Percentiles rank a stretch among this genome's conserved stretches.
Evolutionary conservation across 2,888 invertebrate genomes (phyloP).

Genomic region (Dexiosoma caninum): DNA sequence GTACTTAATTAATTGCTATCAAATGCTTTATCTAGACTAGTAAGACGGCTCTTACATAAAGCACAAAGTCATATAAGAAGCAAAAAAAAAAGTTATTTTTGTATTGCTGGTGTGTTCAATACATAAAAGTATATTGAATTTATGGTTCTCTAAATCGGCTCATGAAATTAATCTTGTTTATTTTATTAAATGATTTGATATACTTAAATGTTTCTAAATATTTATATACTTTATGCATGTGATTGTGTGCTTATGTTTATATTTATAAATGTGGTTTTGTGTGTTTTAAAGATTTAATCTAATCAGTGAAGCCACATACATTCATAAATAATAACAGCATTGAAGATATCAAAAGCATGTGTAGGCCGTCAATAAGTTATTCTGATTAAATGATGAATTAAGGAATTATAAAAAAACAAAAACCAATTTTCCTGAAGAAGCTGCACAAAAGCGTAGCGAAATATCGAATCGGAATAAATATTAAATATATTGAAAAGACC

Average conservation of each 20-base stretch:
- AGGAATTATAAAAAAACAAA: slow-evolving; percentile 9
- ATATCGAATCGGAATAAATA: too few species aligned
- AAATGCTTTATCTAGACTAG: neutral
- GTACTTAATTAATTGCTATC: slow-evolving; percentile 43
- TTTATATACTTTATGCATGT: neutral
- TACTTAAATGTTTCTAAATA: too few species aligned
- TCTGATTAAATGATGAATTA: slow-evolving; percentile 29
- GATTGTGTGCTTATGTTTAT: neutral
- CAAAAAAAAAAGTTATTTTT: too few species aligned
- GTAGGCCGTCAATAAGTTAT: neutral
- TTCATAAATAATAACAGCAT: slow-evolving; percentile 20
- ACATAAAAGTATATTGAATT: too few species aligned
- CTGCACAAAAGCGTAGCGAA: too few species aligned
- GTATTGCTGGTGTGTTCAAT: neutral
- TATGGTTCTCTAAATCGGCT: slow-evolving; percentile 5
- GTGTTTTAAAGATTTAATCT: neutral
- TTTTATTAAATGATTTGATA: slow-evolving; percentile 35
- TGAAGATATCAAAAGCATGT: neutral
- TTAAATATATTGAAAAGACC: too few species aligned
- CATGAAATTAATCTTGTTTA: slow-evolving; percentile 27
- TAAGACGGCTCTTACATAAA: too few species aligned
- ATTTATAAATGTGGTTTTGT: neutral
- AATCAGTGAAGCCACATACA: slow-evolving; percentile 21
- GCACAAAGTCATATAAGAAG: too few species aligned
- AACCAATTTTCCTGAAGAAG: too few species aligned